Evolutionary conservation across 2,113 vertebrate genomes (phyloP), one percentile per base, ranked within the genome.

Genomic region (Cebus imitator): DNA sequence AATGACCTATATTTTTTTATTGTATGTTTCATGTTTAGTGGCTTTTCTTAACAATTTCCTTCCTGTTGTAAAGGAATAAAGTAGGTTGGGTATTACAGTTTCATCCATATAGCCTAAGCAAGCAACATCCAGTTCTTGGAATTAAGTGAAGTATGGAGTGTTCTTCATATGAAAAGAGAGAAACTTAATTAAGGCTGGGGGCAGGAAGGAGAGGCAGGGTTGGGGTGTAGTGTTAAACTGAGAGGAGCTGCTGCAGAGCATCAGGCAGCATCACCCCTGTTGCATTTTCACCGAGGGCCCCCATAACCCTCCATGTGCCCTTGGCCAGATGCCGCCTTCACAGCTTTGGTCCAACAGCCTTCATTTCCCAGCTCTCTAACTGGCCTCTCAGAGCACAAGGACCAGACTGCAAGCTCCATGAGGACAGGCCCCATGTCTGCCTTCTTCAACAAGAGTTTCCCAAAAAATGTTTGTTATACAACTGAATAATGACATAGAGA

Each of bases 231-330:
- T 3, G 23, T 1, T 25, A 57, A 78, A 81, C 27, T 0, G 35
- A 88, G 11, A 12, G 17, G 58, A 52, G 43, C 16, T 11, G 1
- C 7, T 2, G 16, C 3, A 50, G 90, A n/a, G 7, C 35, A 0
- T 21, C 79, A 73, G 37, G 37, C 6, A 14, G 6, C 32, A 57
- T 64, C 12, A 37, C 1, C 27, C 37, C 43, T 32, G 2, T 6
- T 23, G 18, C 35, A 2, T 45, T 52, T 18, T 45, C 21, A 9
- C 85, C 4, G 0, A 1, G 43, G 8, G 76, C 2, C 48, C 64
- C n/a, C n/a, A 10, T 14, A 16, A 18, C 35, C 6, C 37, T 27
- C 27, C 6, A 1, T 2, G 8, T 1, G 3, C 55, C 20, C 0
- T 45, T 40, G 57, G 25, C 0, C 0, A 27, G 73, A 64, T 30